Evolutionary conservation across 2,888 invertebrate species (phyloP), one percentile per base, ranked within the genome.

Genomic region (Chromoteleia sp.): DNA sequence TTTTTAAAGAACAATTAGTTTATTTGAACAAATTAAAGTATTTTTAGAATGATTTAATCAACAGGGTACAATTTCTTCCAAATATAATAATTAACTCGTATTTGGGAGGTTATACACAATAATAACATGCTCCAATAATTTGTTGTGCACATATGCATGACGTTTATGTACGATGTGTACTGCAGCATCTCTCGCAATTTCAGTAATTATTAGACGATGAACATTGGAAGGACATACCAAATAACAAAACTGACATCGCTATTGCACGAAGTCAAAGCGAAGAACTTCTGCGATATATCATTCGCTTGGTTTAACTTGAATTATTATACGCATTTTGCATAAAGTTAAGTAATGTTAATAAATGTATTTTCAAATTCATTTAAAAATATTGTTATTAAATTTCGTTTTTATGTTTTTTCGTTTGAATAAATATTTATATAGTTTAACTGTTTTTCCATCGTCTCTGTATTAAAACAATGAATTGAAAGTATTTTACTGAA

Each of bases 181-280:
- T 15, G 48, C 17, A 33, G 56, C 56, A 68, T 56, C 56, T 54
- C 45, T 68, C 54, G 68, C 68, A 54, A 68, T 68, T 68, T 68
- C 68, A 54, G 68, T 68, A 68, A 68, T 68, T 68, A 68, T 68
- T 68, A 68, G 33, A 56, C 45, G 30, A 50, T 65, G 39, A 50
- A 68, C 39, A 68, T 45, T 41, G 21, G 43, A 56, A 56, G 54
- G 56, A 65, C 50, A 50, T 21, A 65, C 43, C 19, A 56, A 68
- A 45, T 68, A 45, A 56, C 56, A 67, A 54, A 52, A 52, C 41
- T 52, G 39, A 65, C 21, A 50, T 33, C 12, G 6, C 33, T 61
- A 33, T 48, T 36, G 36, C 50, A 21, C 7, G 15, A 33, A 63
- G 33, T 63, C 36, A 48, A 63, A 48, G 45, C 21, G 48, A 59